Percentiles rank a stretch among this genome's conserved stretches.
Evolutionary conservation across 2,797 vertebrate genomes (phyloP).

Genomic region (Clarias platycephalus): DNA sequence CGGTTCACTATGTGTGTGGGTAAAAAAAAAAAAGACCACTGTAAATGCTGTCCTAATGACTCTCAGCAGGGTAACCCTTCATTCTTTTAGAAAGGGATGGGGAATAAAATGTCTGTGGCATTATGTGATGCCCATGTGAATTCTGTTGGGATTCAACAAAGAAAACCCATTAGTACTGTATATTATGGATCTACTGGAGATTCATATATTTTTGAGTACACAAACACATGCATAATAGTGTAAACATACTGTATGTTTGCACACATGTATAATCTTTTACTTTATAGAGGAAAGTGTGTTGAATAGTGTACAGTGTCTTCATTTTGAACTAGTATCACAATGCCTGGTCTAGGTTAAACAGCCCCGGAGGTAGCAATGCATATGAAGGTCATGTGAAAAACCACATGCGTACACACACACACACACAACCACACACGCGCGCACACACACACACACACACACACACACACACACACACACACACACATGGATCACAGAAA

Average conservation of each 20-base stretch:
- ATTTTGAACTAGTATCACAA: background rate
- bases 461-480: background rate
- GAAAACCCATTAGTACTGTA: constrained; percentile 74
- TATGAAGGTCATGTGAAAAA: background rate
- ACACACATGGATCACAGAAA: background rate
- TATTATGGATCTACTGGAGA: constrained; percentile 75
- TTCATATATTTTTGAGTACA: constrained; percentile 60
- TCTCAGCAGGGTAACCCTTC: constrained; percentile 75
- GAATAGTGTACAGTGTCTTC: background rate
- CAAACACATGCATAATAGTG: constrained; percentile 29
- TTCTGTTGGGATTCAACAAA: constrained; percentile 74
- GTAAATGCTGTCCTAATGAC: constrained; percentile 79
- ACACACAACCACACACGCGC: background rate
- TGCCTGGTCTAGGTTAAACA: background rate
- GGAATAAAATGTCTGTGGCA: constrained; percentile 74
- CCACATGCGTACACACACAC: background rate
- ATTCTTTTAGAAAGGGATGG: constrained; percentile 75
- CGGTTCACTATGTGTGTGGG: constrained; percentile 67
- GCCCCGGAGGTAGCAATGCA: background rate
- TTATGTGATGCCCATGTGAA: constrained; percentile 73
- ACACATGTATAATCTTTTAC: constrained; percentile 28
- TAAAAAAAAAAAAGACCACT: constrained; percentile 63
- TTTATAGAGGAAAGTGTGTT: background rate
- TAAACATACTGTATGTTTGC: constrained; percentile 36
- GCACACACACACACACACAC: too few species aligned